Base-by-base conservation (phyloP, 1,140 invertebrate species). In the Philopotamus ludificatus region DNA sequence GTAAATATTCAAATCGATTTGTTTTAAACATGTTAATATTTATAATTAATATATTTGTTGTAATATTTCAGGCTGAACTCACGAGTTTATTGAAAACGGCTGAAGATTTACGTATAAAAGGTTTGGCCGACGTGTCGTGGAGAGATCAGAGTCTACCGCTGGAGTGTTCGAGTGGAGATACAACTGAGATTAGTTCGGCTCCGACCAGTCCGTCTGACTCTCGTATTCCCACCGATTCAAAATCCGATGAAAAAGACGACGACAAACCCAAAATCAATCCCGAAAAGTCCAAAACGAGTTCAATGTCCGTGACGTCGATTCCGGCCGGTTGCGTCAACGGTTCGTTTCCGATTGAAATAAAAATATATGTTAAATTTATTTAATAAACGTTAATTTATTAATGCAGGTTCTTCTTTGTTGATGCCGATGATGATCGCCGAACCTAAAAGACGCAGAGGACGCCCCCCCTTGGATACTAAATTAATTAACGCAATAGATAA, bases 61-160 rank as follows among this genome's bases (percentile, higher is more conserved):
- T 34, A 8, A 47, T 47, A 47, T 47, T 47, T 47, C 15, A 93
- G 88, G 88, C 89, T 51, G 89, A 91, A 74, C 77, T 96, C 49
- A 88, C 90, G 12, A 92, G 91, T 23, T 77, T 95, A 49, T 75
- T 96, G 73, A 94, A 94, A 81, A 94, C 93, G 58, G 94, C 94
- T 1, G 93, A 95, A 77, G 93, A 93, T 74, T 80, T 96, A 7
- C 86, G 92, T 74, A 93, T 95, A 65, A 95, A 96, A 80, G 94
- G 94, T 0, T 78, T 95, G 16, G 92, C 93, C 34, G 92, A 95
- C 76, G 90, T 93, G 1, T 90, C 90, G 61, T 92, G 89, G 89
- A 85, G 85, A 66, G 87, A 89, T 72, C 79, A 71, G 73, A 75
- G 62, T 71, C 81, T 78, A 60, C 80, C 71, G 74, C 82, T 73